Conservation (phyloP, 2,113 vertebrate genomes). For the Glaucomys volans region DNA sequence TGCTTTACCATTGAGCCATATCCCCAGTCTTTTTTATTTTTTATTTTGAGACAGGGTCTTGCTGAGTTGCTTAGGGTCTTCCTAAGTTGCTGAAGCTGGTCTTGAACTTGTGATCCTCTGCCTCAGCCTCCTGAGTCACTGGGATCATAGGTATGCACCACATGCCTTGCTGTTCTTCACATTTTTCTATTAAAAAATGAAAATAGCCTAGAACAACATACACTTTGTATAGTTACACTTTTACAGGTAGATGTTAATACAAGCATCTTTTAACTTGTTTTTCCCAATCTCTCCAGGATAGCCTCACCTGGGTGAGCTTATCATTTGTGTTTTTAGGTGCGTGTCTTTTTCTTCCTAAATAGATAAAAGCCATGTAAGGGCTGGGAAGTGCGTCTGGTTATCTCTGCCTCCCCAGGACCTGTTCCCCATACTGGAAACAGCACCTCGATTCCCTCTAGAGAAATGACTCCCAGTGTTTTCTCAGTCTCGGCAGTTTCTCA, state of each 20-base stretch:
- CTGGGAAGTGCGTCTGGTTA: neutral
- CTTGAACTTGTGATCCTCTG: too few relatives aligned
- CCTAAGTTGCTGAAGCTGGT: too few relatives aligned
- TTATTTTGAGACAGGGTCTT: too few relatives aligned
- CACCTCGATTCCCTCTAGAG: neutral
- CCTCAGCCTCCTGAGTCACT: too few relatives aligned
- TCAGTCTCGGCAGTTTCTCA: neutral
- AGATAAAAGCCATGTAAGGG: neutral
- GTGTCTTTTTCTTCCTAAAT: neutral
- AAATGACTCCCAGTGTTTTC: neutral
- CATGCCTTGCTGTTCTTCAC: neutral
- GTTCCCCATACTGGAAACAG: neutral
- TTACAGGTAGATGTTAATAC: too few relatives aligned
- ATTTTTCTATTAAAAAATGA: neutral
- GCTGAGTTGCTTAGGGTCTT: too few relatives aligned
- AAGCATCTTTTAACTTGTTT: neutral
- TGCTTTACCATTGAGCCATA: too few relatives aligned
- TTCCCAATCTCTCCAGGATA: neutral
- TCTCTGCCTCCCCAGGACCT: neutral
- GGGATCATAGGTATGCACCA: too few relatives aligned
- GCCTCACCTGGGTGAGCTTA: neutral
- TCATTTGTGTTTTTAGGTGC: neutral
- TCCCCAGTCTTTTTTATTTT: too few relatives aligned
- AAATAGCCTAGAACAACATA: neutral
- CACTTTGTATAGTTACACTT: neutral